These are phyloP conservation scores for Pseudomugil tenellus DNA, from an alignment of 2,797 vertebrate genomes.

Conservation along the genomic window DNA sequence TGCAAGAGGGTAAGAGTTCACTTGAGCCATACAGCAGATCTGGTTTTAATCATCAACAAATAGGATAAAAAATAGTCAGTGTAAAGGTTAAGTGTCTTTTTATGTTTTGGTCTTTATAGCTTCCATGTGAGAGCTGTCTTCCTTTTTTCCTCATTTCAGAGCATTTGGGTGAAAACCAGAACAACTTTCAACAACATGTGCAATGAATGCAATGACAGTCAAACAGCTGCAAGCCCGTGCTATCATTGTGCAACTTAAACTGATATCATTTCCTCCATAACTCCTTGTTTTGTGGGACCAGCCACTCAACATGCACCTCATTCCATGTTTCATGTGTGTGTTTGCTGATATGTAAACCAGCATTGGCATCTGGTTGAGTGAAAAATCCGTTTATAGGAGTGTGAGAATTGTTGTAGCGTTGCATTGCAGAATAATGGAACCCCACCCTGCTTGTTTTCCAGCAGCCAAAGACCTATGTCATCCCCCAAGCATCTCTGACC, in stretches of 20 bases:
- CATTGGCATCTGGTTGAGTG: constrained; percentile 1
- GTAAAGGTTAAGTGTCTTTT: not conserved
- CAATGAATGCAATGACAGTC: not conserved
- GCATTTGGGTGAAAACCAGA: too few relatives aligned
- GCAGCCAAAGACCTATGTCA: constrained; percentile 74
- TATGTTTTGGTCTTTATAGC: not conserved
- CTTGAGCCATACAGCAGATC: not conserved
- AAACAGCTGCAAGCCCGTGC: not conserved
- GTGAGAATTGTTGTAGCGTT: constrained; percentile 47
- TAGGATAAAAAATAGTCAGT: not conserved
- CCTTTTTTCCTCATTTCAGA: not conserved
- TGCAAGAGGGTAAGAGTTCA: not conserved
- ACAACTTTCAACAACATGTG: not conserved
- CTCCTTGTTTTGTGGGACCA: too few relatives aligned
- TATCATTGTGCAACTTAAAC: not conserved
- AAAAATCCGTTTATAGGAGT: constrained; percentile 31
- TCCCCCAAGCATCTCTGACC: constrained; percentile 70
- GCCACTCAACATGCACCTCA: not conserved
- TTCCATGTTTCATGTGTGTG: not conserved
- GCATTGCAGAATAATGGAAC: constrained; percentile 56
- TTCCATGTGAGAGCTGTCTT: not conserved
- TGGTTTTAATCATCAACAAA: not conserved
- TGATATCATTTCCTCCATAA: not conserved
- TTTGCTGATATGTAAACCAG: not conserved
- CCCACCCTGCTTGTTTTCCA: constrained; percentile 51